A percentile compares a stretch with the other conserved stretches of the same genome.
phyloP scores from a whole-genome alignment of 2,113 vertebrate genomes.

The Podarcis cretensis region DNA sequence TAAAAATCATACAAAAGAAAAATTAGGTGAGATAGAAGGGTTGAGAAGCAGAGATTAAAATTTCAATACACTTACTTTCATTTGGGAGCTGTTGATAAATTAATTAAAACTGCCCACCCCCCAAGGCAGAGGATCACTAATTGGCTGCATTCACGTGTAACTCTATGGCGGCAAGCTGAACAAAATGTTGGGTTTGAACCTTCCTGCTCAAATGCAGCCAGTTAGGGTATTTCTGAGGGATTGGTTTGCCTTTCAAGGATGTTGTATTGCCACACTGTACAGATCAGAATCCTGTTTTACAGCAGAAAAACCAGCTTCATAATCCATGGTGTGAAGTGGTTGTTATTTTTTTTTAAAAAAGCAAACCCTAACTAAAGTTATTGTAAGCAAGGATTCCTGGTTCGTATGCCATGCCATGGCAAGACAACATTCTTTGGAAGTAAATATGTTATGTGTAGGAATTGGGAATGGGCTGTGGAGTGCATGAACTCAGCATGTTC shows the following conservation, averaged over 20 bases:
- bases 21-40: background rate
- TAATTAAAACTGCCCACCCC: background rate
- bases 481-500: too few species aligned
- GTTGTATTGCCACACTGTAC: background rate
- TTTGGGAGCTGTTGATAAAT: background rate
- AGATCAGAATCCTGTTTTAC: background rate
- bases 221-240: background rate
- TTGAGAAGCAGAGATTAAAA: background rate
- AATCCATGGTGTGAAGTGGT: too few species aligned
- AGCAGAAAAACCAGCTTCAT: background rate
- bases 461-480: too few species aligned
- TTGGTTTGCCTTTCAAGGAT: background rate
- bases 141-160: background rate
- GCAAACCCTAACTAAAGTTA: too few species aligned
- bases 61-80: background rate
- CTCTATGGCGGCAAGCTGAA: background rate
- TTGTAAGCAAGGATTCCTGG: too few species aligned
- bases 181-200: too few species aligned
- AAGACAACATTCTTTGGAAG: too few species aligned
- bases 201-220: too few species aligned
- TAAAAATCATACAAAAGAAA: background rate
- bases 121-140: background rate
- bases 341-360: too few species aligned
- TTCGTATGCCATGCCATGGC: too few species aligned
- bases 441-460: too few species aligned